phyloP scores from a whole-genome alignment of 2,113 vertebrate species.

The Rhinolophus ferrumequinum region DNA sequence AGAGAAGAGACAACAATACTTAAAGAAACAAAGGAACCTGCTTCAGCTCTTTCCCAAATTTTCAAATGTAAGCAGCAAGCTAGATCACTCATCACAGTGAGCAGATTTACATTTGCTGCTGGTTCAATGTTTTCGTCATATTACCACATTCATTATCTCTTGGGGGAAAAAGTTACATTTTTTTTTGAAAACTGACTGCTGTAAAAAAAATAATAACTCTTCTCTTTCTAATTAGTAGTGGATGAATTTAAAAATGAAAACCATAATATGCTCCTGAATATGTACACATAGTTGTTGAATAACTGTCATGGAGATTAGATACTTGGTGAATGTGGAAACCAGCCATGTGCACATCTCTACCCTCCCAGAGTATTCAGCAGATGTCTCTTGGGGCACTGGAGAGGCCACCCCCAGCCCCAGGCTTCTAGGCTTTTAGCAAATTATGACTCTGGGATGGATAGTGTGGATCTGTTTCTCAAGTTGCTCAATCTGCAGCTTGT shows the following conservation, averaged over 20 bases:
- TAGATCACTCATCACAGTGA: neutral
- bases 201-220: neutral
- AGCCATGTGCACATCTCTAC: neutral
- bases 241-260: constrained; percentile 10
- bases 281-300: neutral
- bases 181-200: neutral
- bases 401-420: neutral
- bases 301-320: neutral
- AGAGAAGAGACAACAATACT: neutral
- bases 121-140: neutral
- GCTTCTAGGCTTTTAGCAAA: neutral
- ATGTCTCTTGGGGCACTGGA: neutral
- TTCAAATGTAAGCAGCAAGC: neutral
- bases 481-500: neutral
- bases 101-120: neutral
- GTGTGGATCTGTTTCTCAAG: rapidly evolving
- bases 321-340: neutral
- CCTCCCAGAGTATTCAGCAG: neutral
- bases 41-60: neutral
- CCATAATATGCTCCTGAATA: neutral
- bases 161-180: neutral
- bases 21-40: neutral
- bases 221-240: constrained; percentile 36
- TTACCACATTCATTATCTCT: constrained; percentile 2
- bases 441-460: rapidly evolving